Evolutionary conservation across 2,888 invertebrate species (phyloP).

Genomic region (Marasmarcha lunaedactyla): DNA sequence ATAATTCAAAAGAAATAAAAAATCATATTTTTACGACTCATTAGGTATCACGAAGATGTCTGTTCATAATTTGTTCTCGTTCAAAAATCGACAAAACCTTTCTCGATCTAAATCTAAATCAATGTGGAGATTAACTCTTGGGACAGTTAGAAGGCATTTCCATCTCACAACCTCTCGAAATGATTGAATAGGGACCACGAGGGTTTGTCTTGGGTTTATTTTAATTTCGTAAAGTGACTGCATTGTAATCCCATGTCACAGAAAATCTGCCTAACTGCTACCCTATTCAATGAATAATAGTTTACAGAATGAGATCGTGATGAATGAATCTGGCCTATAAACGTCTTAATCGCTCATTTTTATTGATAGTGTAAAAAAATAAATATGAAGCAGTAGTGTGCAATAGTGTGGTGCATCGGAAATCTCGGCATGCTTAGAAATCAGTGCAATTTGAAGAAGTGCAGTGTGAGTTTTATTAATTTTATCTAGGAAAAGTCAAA

Average conservation of each 20-base stretch:
- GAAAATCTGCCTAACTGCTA: neutral
- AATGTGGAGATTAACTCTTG: conserved; percentile 40
- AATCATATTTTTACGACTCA: too few relatives aligned
- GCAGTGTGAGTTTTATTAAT: neutral
- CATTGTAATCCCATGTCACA: conserved; percentile 32
- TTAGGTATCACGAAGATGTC: too few relatives aligned
- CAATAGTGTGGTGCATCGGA: neutral
- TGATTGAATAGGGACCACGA: conserved; percentile 66
- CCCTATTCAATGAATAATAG: too few relatives aligned
- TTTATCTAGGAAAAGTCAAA: neutral
- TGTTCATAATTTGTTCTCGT: too few relatives aligned
- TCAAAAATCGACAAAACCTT: neutral
- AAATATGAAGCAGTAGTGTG: too few relatives aligned
- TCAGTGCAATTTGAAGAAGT: neutral
- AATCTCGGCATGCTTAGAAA: neutral
- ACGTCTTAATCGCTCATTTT: too few relatives aligned
- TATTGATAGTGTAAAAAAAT: too few relatives aligned
- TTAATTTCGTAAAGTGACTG: conserved; percentile 66
- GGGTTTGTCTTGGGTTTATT: conserved; percentile 56
- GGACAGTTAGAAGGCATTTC: conserved; percentile 47
- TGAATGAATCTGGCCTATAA: too few relatives aligned
- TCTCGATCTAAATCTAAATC: conserved; percentile 20
- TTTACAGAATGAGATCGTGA: too few relatives aligned
- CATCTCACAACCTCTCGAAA: conserved; percentile 36
- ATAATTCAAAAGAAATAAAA: too few relatives aligned